Percentiles rank a stretch among this genome's conserved stretches.
phyloP scores from a whole-genome alignment of 2,888 invertebrate genomes.

The Camptogramma bilineatum region DNA sequence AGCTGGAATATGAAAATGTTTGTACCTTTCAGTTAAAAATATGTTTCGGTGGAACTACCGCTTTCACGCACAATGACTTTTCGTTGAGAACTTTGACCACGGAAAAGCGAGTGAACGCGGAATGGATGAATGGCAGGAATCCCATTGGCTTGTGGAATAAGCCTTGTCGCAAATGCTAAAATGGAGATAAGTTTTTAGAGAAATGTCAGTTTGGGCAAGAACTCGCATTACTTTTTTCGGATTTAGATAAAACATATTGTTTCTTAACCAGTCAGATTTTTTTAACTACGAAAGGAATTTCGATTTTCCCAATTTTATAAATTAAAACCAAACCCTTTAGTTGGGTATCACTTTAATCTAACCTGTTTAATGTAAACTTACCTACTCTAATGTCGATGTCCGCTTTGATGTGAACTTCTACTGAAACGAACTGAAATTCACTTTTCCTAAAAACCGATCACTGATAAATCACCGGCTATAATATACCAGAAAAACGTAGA shows the following conservation, averaged over 20 bases:
- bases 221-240: background rate
- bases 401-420: constrained; percentile 61
- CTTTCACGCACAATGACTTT: constrained; percentile 82
- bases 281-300: background rate
- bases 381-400: constrained; percentile 58
- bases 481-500: background rate
- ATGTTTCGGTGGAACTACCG: constrained; percentile 78
- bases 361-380: constrained; percentile 54
- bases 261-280: no score
- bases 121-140: constrained; percentile 32
- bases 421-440: background rate
- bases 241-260: no score
- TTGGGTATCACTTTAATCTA: constrained; percentile 40
- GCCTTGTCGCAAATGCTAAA: background rate
- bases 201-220: background rate
- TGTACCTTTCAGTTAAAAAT: constrained; percentile 76
- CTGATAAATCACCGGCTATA: background rate
- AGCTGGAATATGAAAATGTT: constrained; percentile 82
- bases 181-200: background rate
- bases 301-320: constrained; percentile 14
- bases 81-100: constrained; percentile 71
- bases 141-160: constrained; percentile 13
- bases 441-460: background rate
- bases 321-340: constrained; percentile 25
- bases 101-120: constrained; percentile 39